Percentiles rank a stretch among this genome's conserved stretches.
Conservation (phyloP, 64 coral and sea anemone species). For the Pocillopora verrucosa region DNA sequence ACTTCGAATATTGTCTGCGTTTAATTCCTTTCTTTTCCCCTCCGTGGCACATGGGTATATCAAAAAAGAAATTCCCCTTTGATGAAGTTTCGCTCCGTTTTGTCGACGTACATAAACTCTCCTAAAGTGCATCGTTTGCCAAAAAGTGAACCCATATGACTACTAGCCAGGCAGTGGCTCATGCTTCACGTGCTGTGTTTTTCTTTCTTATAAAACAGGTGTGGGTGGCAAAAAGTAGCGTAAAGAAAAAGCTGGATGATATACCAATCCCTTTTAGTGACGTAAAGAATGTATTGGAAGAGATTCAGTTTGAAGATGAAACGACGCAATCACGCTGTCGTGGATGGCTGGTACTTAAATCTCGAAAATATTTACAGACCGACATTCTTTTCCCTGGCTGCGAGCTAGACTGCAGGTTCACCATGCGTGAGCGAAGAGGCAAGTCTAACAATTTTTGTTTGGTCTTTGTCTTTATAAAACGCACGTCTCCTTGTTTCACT, state of each 20-base stretch:
- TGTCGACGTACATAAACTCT: too few relatives aligned
- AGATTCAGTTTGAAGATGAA: conserved; percentile 9
- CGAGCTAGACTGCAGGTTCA: conserved; percentile 2
- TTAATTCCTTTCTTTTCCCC: too few relatives aligned
- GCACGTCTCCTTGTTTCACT: too few relatives aligned
- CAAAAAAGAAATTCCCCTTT: too few relatives aligned
- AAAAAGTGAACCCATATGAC: background rate
- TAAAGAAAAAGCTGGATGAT: background rate
- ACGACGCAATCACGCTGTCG: background rate
- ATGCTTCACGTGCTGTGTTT: background rate
- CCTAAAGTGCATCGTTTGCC: background rate
- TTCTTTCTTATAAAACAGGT: background rate
- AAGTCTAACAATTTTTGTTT: background rate
- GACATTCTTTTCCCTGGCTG: conserved; percentile 20
- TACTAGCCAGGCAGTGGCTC: background rate
- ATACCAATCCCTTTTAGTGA: background rate
- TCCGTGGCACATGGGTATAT: too few relatives aligned
- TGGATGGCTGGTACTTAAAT: background rate
- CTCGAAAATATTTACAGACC: background rate
- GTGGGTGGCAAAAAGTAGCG: background rate
- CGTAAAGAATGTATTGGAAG: conserved; percentile 6
- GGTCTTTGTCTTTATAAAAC: too few relatives aligned
- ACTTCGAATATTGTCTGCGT: too few relatives aligned
- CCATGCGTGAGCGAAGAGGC: background rate
- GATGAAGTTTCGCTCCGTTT: too few relatives aligned